Conservation (phyloP, 2,888 invertebrate species). For the Drosophila algonquin region DNA sequence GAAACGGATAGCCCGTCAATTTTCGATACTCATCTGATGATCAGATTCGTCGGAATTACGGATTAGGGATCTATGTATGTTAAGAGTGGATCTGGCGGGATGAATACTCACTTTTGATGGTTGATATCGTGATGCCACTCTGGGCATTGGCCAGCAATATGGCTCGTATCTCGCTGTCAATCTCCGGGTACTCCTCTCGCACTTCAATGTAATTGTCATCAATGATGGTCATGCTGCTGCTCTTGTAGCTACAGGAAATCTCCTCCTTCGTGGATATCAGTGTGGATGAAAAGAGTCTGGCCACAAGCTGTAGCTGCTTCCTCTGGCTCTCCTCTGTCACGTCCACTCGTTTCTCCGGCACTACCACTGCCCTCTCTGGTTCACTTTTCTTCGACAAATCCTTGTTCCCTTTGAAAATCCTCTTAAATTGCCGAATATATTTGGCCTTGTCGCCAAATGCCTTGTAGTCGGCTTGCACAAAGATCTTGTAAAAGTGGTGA, state of each 20-base stretch:
- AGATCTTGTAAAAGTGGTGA: slow-evolving; percentile 39
- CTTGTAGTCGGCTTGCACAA: slow-evolving; percentile 42
- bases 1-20: slow-evolving; percentile 78
- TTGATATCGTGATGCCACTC: slow-evolving; percentile 81
- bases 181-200: slow-evolving; percentile 77
- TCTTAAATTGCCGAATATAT: slow-evolving; percentile 55
- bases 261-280: slow-evolving; percentile 50
- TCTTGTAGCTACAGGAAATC: slow-evolving; percentile 10
- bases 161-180: slow-evolving; percentile 79
- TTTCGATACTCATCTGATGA: slow-evolving; percentile 80
- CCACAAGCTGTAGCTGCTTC: slow-evolving; percentile 63
- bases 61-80: not conserved
- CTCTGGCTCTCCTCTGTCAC: slow-evolving; percentile 18
- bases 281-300: slow-evolving; percentile 74
- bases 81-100: not conserved
- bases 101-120: slow-evolving; percentile 78
- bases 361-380: slow-evolving; percentile 5
- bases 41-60: not conserved
- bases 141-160: slow-evolving; percentile 81
- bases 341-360: slow-evolving; percentile 1
- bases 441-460: slow-evolving; percentile 42
- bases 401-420: slow-evolving; percentile 45
- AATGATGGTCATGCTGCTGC: slow-evolving; percentile 76
- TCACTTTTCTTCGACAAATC: slow-evolving; percentile 13
- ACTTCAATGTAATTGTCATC: slow-evolving; percentile 65